Evolutionary conservation across 2,888 invertebrate genomes (phyloP), one percentile per base, ranked within the genome.

Genomic region (Rhopalosiphum nymphaeae): DNA sequence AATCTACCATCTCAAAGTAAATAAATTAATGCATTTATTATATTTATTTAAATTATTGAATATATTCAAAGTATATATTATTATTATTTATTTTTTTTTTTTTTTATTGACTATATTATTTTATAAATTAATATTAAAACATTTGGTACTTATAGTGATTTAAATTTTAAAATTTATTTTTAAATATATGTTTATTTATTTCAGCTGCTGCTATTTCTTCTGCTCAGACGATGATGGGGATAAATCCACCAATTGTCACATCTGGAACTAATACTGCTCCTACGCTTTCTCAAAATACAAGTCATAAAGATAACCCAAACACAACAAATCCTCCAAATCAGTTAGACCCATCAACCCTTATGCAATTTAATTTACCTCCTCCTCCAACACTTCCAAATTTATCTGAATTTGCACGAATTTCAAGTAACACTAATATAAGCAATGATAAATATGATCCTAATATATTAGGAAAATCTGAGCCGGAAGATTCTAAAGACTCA

Each of bases 321-420:
- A 67, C 67, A 46, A 29, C 85, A 87, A 94, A 85, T 67, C 92
- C 92, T 78, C 49, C 87, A 88, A 90, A 91, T 87, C 94, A 94
- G 44, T 67, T 94, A n/a, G 91, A 94, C 13, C 94, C 94, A 42
- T 86, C 90, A n/a, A 86, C 61, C 5, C 61, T 94, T 53, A 94
- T 94, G 86, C 94, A 94, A 86, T 94, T 94, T n/a, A 94, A 94
- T 86, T 91, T 94, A 91, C 94, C 94, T 67, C 94, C 94, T 85
- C 94, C 94, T 49, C 93, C 93, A 49, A 86, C 90, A 36, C 91
- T 94, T 67, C 91, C 94, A 87, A 91, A 91, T 94, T 44, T 94
- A 21, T 67, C 91, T 44, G 91, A 94, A 67, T 94, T 87, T 91
- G 16, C 85, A 67, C 91, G 86, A 42, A 94, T 67, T 67, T 21